Evolutionary conservation across 2,888 invertebrate species (phyloP), one percentile per base, ranked within the genome.

Genomic region (Pemphredon lugubris): DNA sequence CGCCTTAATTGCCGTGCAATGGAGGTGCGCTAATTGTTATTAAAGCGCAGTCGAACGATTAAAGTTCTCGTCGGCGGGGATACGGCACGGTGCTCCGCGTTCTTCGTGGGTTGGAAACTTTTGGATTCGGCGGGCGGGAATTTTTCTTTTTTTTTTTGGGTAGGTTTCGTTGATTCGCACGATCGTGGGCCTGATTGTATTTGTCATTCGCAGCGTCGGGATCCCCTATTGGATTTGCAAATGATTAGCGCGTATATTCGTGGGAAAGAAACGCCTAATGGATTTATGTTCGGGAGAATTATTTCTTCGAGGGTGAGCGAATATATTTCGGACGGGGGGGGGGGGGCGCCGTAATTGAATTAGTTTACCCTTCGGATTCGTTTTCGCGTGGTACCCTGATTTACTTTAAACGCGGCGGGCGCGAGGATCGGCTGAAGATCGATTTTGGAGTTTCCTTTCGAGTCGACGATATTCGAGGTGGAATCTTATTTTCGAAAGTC

Each of bases 231-330:
- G 40, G 44, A 59, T 50, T 42, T 42, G 66, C 39, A 5, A 57
- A 13, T 42, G 70, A 61, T 61, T 40, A 47, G 30, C 47, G 16
- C 47, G 16, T n/a, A 37, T 6, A 14, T 13, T 39, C 54, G 55
- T 42, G 70, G 53, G 68, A 69, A 63, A 72, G 54, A 54, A 63
- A 40, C 26, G 57, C 69, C 69, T 63, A 58, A 72, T 53, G 44
- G 69, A 72, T 69, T 71, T 69, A 53, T 40, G 42, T 58, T 1
- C 44, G 63, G 30, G 34, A 14, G 53, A 58, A 53, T 21, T 55
- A 63, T 63, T 69, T 39, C 69, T 65, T 70, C 23, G 47, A 47
- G 68, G 45, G 60, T 40, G 59, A 70, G 18, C 55, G 37, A 55
- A 63, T 40, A 57, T 37, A 13, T 23, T 7, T 4, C 47, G 13